Conservation (phyloP, 2,888 invertebrate species). For the Dioctria rufipes region DNA sequence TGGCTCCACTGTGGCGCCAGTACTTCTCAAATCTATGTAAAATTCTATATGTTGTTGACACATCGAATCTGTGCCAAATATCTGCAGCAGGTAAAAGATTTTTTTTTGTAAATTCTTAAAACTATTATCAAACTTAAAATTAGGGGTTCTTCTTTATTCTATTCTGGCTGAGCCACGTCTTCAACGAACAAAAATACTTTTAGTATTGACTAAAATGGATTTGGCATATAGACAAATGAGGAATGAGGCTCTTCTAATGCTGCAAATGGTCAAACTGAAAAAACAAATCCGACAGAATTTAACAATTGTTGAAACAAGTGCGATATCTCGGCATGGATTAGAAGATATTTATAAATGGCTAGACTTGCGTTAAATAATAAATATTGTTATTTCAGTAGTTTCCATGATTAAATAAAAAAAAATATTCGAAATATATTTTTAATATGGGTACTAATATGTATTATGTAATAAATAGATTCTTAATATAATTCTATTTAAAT, state of each 20-base stretch:
- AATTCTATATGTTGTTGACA: slow-evolving; percentile 86
- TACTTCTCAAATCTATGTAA: slow-evolving; percentile 79
- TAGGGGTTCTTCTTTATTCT: slow-evolving; percentile 84
- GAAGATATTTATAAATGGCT: slow-evolving; percentile 79
- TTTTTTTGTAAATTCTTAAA: too few relatives aligned
- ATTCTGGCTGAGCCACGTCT: slow-evolving; percentile 82
- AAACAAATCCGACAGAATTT: slow-evolving; percentile 80
- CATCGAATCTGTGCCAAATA: slow-evolving; percentile 88
- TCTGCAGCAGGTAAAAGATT: slow-evolving; percentile 79
- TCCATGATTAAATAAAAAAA: too few relatives aligned
- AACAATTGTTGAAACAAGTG: slow-evolving; percentile 82
- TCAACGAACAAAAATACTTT: slow-evolving; percentile 78
- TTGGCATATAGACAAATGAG: slow-evolving; percentile 89
- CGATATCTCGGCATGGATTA: slow-evolving; percentile 80
- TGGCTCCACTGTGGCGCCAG: slow-evolving; percentile 87
- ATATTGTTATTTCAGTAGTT: too few relatives aligned
- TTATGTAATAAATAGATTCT: too few relatives aligned
- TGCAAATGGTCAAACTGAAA: slow-evolving; percentile 81
- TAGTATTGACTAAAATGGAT: slow-evolving; percentile 88
- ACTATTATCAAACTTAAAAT: slow-evolving; percentile 68
- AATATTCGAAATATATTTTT: too few relatives aligned
- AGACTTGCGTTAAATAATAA: slow-evolving; percentile 56
- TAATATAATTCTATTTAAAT: too few relatives aligned
- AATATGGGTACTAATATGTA: too few relatives aligned
- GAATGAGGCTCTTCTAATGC: slow-evolving; percentile 87